Conservation (phyloP, 2,888 invertebrate genomes). For the Falcaria lacertinaria region DNA sequence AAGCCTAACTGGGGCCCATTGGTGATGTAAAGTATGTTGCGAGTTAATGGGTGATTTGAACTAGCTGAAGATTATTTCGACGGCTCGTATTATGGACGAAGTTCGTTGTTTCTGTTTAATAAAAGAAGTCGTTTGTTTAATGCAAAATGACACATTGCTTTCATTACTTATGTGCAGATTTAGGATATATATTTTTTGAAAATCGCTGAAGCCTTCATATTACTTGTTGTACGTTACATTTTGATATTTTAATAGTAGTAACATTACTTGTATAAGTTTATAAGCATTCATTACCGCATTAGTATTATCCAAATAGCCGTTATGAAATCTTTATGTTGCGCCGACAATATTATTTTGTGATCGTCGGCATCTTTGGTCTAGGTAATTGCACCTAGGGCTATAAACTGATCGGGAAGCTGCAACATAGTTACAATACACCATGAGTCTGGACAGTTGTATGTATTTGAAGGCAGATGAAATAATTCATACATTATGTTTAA, state of each 20-base stretch:
- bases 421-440: conserved; percentile 42
- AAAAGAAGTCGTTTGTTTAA: neutral
- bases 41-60: conserved; percentile 65
- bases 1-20: conserved; percentile 73
- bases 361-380: conserved; percentile 57
- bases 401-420: conserved; percentile 45
- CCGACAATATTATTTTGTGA: conserved; percentile 42
- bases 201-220: too few species aligned
- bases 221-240: too few species aligned
- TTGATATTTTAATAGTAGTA: too few species aligned
- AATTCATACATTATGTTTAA: too few species aligned
- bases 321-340: conserved; percentile 51
- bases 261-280: conserved; percentile 8
- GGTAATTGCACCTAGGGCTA: conserved; percentile 53
- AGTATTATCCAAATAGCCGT: conserved; percentile 53
- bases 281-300: conserved; percentile 31
- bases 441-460: neutral
- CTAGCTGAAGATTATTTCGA: conserved; percentile 15
- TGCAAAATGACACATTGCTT: too few species aligned
- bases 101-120: neutral
- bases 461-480: too few species aligned
- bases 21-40: conserved; percentile 62
- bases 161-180: too few species aligned
- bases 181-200: too few species aligned
- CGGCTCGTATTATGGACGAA: neutral